Evolutionary conservation across 2,797 vertebrate genomes (phyloP).

Genomic region (Pteronotus mesoamericanus): DNA sequence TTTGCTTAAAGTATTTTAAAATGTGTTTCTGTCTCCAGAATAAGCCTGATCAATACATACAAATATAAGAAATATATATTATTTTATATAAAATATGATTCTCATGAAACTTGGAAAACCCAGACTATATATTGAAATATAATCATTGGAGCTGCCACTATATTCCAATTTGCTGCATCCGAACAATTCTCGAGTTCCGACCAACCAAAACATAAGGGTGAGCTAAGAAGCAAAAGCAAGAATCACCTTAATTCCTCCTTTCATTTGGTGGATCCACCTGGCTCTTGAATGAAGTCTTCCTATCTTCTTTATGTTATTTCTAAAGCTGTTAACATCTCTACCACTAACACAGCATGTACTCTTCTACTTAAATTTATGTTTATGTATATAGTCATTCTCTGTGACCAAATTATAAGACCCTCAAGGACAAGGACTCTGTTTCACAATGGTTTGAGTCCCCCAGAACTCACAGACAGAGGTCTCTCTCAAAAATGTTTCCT

Average conservation of each 20-base stretch:
- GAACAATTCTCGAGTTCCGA: neutral
- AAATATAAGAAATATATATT: neutral
- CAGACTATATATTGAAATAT: neutral
- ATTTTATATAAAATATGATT: neutral
- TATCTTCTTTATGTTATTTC: neutral
- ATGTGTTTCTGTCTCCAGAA: neutral
- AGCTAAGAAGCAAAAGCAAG: constrained; percentile 1
- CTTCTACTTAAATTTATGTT: neutral
- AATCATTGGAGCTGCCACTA: neutral
- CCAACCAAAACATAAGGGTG: neutral
- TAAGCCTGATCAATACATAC: neutral
- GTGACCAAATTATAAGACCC: neutral
- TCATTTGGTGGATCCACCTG: neutral
- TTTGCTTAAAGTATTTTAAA: neutral
- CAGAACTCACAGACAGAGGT: neutral
- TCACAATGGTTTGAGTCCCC: neutral
- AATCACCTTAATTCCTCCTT: neutral
- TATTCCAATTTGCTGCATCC: neutral
- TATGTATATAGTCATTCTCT: neutral
- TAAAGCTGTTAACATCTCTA: neutral
- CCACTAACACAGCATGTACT: neutral
- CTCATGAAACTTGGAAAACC: neutral
- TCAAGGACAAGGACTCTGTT: neutral
- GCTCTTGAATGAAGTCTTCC: neutral
- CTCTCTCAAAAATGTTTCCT: neutral